phyloP scores from a whole-genome alignment of 2,113 vertebrate species.

The Irena cyanogastra region DNA sequence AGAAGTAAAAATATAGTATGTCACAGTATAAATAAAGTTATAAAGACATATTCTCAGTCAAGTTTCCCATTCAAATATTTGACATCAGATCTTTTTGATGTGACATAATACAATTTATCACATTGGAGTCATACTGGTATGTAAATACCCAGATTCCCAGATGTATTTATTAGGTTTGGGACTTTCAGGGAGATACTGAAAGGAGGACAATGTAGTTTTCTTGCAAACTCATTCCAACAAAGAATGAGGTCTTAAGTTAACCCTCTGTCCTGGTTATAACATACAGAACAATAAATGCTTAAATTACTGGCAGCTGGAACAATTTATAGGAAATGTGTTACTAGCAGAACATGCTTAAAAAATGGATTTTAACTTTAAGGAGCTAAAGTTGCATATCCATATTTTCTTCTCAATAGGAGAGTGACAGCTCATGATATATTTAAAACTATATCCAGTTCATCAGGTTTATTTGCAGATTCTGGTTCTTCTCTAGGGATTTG shows the following conservation, averaged over 20 bases:
- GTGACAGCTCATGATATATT: neutral
- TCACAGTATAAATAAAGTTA: neutral
- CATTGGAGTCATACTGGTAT: neutral
- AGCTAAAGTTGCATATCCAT: neutral
- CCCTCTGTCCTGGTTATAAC: neutral
- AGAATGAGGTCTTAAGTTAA: neutral
- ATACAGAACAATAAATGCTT: neutral
- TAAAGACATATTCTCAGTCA: neutral
- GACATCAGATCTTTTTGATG: neutral
- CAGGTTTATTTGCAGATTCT: neutral
- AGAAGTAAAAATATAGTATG: neutral
- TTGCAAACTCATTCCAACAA: neutral
- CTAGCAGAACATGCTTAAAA: neutral
- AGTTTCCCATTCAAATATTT: neutral
- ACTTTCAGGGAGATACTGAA: neutral
- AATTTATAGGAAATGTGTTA: neutral
- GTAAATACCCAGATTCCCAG: neutral
- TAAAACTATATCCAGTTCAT: neutral
- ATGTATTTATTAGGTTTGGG: neutral
- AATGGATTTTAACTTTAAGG: neutral
- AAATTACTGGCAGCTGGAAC: neutral
- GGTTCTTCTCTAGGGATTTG: neutral
- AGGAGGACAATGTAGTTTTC: neutral
- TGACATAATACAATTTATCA: neutral
- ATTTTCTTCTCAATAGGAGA: neutral